Percentiles rank a stretch among this genome's conserved stretches.
Evolutionary conservation across 2,797 vertebrate species (phyloP).

Genomic region (Thunnus albacares): DNA sequence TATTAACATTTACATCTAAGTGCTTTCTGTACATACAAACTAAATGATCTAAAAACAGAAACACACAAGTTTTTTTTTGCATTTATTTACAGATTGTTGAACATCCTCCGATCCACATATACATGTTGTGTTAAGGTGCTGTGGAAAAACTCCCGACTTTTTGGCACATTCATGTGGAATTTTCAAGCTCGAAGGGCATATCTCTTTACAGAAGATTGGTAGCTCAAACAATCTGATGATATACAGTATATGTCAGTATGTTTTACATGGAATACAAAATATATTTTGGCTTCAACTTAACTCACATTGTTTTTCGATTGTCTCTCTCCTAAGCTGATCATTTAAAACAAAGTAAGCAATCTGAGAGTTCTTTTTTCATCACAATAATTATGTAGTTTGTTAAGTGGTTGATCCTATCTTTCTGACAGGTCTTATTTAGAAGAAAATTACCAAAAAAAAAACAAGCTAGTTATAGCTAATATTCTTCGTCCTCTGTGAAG

Average conservation of each 20-base stretch:
- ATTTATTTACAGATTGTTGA: not conserved
- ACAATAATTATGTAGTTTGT: not conserved
- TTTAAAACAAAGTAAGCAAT: not conserved
- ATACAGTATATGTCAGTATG: too few species aligned
- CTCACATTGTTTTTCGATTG: not conserved
- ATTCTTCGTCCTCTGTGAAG: conserved; percentile 1
- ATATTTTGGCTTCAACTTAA: not conserved
- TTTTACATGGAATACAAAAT: too few species aligned
- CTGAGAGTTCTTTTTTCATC: not conserved
- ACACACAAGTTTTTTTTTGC: not conserved
- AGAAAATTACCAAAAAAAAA: not conserved
- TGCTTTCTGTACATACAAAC: too few species aligned
- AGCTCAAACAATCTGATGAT: too few species aligned
- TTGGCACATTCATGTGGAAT: too few species aligned
- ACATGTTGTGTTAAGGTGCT: not conserved
- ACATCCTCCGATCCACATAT: not conserved
- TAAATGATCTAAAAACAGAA: not conserved
- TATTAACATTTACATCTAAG: not conserved
- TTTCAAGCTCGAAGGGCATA: too few species aligned
- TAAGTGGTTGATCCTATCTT: not conserved
- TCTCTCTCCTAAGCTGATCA: not conserved
- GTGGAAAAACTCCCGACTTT: too few species aligned
- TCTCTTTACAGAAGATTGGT: too few species aligned
- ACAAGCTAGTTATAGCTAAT: not conserved
- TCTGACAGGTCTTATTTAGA: not conserved